Base-by-base conservation (phyloP, 2,888 invertebrate species). In the Pseudanteris insignis region DNA sequence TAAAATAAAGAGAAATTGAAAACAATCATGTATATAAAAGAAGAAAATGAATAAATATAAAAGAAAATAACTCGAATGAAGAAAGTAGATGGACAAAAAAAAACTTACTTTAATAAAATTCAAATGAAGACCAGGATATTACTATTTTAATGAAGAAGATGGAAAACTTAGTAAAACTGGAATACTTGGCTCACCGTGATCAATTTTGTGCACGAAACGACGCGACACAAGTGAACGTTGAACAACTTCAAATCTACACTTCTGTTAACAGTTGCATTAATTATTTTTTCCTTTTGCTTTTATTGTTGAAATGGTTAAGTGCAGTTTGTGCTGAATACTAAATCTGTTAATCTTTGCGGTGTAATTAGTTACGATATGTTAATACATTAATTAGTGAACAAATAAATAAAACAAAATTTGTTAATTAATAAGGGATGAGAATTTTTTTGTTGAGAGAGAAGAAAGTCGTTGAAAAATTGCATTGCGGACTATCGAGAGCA, bases 211-310 rank as follows among this genome's bases (percentile, higher is more conserved):
- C 24, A 50, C 18, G 30, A 43, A 43, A 30, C 53, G 44, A 44
- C 44, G 54, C 54, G 54, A 40, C 54, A 40, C 48, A 34, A 48
- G 48, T 47, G 47, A 30, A 47, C 30, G n/a, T n/a, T n/a, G n/a
- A n/a, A n/a, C n/a, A n/a, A n/a, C n/a, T n/a, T n/a, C n/a, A n/a
- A n/a, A n/a, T n/a, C n/a, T n/a, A n/a, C n/a, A n/a, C n/a, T n/a
- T n/a, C n/a, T n/a, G n/a, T n/a, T n/a, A n/a, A n/a, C n/a, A n/a
- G n/a, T n/a, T n/a, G n/a, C n/a, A n/a, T n/a, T n/a, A n/a, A n/a
- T n/a, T 18, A 6, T 18, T 18, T 18, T 18, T 18, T 18, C 6
- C 6, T 18, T 12, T 29, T 44, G 37, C 46, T 48, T 48, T 14
- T 38, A 18, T 32, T 26, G 37, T 12, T 5, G 29, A 21, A 26